Evolutionary conservation across 2,888 invertebrate genomes (phyloP).

Genomic region (Lamellibrachia satsuma): DNA sequence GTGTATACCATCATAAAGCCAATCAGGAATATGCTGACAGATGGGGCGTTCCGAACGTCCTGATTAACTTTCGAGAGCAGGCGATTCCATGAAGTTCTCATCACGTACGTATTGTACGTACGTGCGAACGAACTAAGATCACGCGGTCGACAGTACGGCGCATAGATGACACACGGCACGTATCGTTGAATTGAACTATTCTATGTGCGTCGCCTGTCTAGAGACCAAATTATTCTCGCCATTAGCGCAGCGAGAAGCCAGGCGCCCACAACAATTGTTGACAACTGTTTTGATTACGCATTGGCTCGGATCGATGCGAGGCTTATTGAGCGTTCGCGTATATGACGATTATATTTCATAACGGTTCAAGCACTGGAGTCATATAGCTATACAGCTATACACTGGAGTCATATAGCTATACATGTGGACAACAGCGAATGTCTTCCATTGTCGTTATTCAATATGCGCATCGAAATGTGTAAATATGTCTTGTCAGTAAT

Average conservation of each 20-base stretch:
- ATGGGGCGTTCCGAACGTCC: too few relatives aligned
- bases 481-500: background rate
- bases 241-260: background rate
- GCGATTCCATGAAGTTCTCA: background rate
- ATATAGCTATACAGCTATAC: background rate
- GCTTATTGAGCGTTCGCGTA: background rate
- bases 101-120: background rate
- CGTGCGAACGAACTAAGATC: background rate
- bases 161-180: background rate
- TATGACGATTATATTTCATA: background rate
- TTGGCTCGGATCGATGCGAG: background rate
- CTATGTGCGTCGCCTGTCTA: background rate
- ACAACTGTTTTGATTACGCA: slow-evolving; percentile 6
- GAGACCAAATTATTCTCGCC: background rate
- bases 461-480: background rate
- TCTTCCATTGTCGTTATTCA: background rate
- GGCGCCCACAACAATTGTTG: background rate
- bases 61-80: background rate
- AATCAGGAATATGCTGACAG: too few relatives aligned
- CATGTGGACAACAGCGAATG: background rate
- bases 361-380: background rate
- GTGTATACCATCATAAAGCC: background rate
- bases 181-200: background rate
- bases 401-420: background rate
- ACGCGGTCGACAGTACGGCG: background rate